Base-by-base conservation (phyloP, 2,113 vertebrate genomes). In the Hyperopisus bebe region DNA sequence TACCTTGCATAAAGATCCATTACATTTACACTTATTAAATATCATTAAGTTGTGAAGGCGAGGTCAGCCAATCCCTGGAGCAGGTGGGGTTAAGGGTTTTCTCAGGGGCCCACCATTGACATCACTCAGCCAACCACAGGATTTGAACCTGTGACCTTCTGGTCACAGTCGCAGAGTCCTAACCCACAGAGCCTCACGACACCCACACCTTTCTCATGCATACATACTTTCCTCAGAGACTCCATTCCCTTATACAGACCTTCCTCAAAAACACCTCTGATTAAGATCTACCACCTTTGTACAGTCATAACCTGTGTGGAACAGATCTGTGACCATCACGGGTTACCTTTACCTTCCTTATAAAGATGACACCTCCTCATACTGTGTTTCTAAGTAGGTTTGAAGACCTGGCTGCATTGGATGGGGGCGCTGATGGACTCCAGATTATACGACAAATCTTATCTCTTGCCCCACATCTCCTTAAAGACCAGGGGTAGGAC, bases 381-480 rank as follows among this genome's bases (percentile, higher is more conserved):
- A 86, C 47, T 90, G 11, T 74, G 91, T 84, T 47, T 58, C 8
- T 5, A 27, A 90, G 4, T 91, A 99, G 99, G 91, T 99, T 97
- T 92, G 99, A 99, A 92, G 97, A 99, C 88, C 96, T 92, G 1
- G 91, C 84, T 42, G 98, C 98, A 9, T 93, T 99, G 91, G 97
- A 99, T 6, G 98, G 98, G 70, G 99, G 99, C 42, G 55, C 92
- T 42, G 96, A 99, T 58, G 98, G 98, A 53, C 95, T 99, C 93
- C 94, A 92, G 51, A 91, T 99, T 74, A 98, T 99, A 90, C 94
- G 90, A 91, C 93, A 93, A 39, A 96, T 99, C 93, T 92, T 99
- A 92, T 47, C 92, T 88, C 90, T 98, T 91, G 97, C 97, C 86
- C 94, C 97, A 24, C 93, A 39, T 84, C 92, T 99, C 89, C 93